Evolutionary conservation across 2,113 vertebrate species (phyloP), one percentile per base, ranked within the genome.

Genomic region (Fukomys damarensis): DNA sequence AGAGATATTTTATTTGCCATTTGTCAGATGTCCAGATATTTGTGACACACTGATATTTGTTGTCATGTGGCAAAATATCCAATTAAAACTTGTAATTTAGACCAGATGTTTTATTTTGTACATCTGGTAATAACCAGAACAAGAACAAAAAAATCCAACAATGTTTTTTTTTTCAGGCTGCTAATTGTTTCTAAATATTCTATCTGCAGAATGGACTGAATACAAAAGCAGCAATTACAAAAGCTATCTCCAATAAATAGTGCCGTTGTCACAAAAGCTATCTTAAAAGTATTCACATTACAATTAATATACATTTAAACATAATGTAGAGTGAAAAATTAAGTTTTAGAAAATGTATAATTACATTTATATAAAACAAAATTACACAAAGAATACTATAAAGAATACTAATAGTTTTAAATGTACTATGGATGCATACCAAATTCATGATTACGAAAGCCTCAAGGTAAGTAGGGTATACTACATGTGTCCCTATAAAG

Each of bases 61-160:
- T 66, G 68, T 68, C 24, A 35, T 35, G 61, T 46, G 32, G 26
- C 20, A 83, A 77, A 96, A 68, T 52, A n/a, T 68, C 6, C 52
- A 87, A 59, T 94, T 87, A 94, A 87, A 91, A 59, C 59, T 82
- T 86, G 76, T 87, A 52, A 86, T 91, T 87, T 87, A 82, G 87
- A 76, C 49, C 82, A 83, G 66, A 82, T 91, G 88, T 87, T 87
- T 87, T 91, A 83, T 87, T 91, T 30, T 87, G 38, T 52, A 35
- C 13, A 61, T 77, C 32, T 91, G 52, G 41, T 85, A 43, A 59
- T 87, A 86, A 74, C 43, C 70, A 80, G n/a, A 68, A 76, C 22
- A 74, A 93, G 56, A 93, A 79, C 22, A 30, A 10, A 82, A 63
- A 13, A 38, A 35, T 63, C 38, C 17, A n/a, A 63, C 30, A 74